These are phyloP conservation scores for Zaprionus davidi DNA, from an alignment of 1,140 invertebrate species.

Conservation along the genomic window DNA sequence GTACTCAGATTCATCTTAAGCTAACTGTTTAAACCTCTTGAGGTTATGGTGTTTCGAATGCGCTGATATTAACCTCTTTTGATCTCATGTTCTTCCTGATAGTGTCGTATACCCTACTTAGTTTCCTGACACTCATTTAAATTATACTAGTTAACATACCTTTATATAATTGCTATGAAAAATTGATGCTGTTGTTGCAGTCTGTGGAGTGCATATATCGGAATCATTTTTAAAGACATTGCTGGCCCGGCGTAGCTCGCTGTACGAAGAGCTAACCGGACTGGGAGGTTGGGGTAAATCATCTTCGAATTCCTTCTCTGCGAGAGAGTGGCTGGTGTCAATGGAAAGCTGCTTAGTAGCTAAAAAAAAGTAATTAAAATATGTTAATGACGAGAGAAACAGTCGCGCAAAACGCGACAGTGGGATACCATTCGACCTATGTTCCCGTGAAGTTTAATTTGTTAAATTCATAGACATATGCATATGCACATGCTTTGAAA, in stretches of 20 bases:
- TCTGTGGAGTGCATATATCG: constrained; percentile 5
- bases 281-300: constrained; percentile 91
- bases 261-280: constrained; percentile 91
- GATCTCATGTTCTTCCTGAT: too few species aligned
- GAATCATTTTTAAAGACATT: constrained; percentile 84
- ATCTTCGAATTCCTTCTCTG: constrained; percentile 84
- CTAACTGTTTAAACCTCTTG: too few species aligned
- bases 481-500: too few species aligned
- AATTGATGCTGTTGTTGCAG: background rate
- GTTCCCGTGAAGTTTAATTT: too few species aligned
- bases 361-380: background rate
- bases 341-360: constrained; percentile 34
- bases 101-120: too few species aligned
- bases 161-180: constrained; percentile 47
- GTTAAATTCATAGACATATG: too few species aligned
- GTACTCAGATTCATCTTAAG: too few species aligned
- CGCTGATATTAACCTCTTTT: too few species aligned
- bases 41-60: too few species aligned
- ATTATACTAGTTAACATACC: constrained; percentile 21
- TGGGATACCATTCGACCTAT: too few species aligned
- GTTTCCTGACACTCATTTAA: background rate
- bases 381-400: background rate
- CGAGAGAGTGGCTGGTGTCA: constrained; percentile 30
- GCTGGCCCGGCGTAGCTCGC: constrained; percentile 91
- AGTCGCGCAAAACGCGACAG: too few species aligned